phyloP scores from a whole-genome alignment of 2,888 invertebrate species.

The Andrena fulva region DNA sequence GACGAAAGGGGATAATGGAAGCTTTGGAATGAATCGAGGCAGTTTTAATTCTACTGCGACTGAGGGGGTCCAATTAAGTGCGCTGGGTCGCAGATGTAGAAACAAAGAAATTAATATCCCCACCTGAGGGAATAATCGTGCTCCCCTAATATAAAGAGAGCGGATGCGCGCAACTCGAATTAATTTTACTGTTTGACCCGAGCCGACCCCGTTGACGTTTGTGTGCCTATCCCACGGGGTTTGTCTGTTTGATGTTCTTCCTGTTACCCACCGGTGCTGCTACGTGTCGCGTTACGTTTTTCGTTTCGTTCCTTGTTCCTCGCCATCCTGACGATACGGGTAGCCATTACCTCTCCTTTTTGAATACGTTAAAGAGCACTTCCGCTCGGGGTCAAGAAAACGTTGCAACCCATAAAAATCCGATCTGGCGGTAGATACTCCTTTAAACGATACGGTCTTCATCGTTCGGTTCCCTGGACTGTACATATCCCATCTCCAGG shows the following conservation, averaged over 20 bases:
- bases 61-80: conserved; percentile 11
- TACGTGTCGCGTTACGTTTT: conserved; percentile 61
- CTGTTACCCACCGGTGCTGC: conserved; percentile 59
- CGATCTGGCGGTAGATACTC: conserved; percentile 4
- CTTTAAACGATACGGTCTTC: not conserved
- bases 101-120: conserved; percentile 49
- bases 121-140: conserved; percentile 25
- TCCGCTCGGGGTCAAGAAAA: conserved; percentile 50
- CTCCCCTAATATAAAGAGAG: conserved; percentile 42
- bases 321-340: conserved; percentile 60
- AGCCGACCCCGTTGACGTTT: conserved; percentile 68
- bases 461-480: not conserved
- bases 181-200: conserved; percentile 75
- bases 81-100: conserved; percentile 25
- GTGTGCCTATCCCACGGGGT: conserved; percentile 79
- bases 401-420: conserved; percentile 21
- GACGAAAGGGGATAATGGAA: not conserved
- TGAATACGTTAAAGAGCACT: conserved; percentile 59
- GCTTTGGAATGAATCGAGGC: conserved; percentile 6
- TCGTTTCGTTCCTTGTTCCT: conserved; percentile 38
- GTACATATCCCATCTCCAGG: not conserved
- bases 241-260: conserved; percentile 65
- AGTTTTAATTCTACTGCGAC: not conserved
- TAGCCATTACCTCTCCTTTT: conserved; percentile 58
- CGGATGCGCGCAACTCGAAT: conserved; percentile 69